Evolutionary conservation across 2,888 invertebrate genomes (phyloP).

Genomic region (Spialia ferax): DNA sequence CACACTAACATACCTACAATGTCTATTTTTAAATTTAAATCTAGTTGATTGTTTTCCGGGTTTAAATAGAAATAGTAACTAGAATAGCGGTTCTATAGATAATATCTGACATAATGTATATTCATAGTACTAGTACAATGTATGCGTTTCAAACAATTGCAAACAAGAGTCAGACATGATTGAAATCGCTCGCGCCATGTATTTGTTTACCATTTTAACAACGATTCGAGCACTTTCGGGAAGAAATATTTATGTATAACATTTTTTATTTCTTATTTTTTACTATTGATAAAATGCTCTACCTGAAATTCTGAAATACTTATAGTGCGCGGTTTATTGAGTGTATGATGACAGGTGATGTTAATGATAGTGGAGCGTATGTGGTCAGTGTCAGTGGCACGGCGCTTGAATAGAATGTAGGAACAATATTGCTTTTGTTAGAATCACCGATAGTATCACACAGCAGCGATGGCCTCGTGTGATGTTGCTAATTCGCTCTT

Average conservation of each 20-base stretch:
- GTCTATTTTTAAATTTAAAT: conserved; percentile 45
- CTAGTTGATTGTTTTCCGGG: conserved; percentile 52
- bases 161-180: conserved; percentile 46
- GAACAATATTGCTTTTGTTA: conserved; percentile 62
- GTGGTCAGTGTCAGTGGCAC: conserved; percentile 63
- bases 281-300: background rate
- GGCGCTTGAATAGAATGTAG: conserved; percentile 44
- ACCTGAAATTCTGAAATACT: conserved; percentile 18
- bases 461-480: conserved; percentile 40
- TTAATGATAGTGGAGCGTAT: conserved; percentile 39
- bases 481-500: conserved; percentile 44
- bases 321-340: background rate
- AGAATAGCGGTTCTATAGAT: conserved; percentile 42
- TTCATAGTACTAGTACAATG: conserved; percentile 41
- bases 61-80: conserved; percentile 50
- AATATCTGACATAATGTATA: conserved; percentile 40
- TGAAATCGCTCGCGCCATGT: conserved; percentile 49
- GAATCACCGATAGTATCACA: conserved; percentile 57
- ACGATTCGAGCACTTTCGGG: conserved; percentile 55
- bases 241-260: conserved; percentile 54
- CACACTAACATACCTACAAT: conserved; percentile 38
- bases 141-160: conserved; percentile 39
- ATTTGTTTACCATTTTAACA: conserved; percentile 55
- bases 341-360: conserved; percentile 42
- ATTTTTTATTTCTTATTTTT: conserved; percentile 41